Percentiles rank a stretch among this genome's conserved stretches.
Evolutionary conservation across 2,113 vertebrate genomes (phyloP).

Genomic region (Pseudopipra pipra): DNA sequence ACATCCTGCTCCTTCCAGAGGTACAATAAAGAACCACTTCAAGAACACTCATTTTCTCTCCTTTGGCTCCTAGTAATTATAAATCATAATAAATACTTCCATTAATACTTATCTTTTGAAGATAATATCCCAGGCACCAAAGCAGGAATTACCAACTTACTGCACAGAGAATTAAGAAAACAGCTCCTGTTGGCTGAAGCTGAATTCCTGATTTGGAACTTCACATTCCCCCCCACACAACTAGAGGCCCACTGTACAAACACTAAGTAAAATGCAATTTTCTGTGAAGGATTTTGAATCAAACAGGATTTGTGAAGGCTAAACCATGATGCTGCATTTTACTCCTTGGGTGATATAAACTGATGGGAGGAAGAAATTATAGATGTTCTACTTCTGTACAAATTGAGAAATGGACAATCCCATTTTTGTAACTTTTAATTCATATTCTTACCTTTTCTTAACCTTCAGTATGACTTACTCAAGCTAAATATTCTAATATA

Average conservation of each 20-base stretch:
- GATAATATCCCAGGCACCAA: background rate
- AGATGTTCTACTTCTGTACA: background rate
- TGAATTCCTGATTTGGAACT: background rate
- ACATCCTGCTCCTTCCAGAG: background rate
- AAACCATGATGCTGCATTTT: background rate
- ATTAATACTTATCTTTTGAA: background rate
- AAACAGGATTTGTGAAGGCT: background rate
- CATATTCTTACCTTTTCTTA: background rate
- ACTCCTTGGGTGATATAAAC: background rate
- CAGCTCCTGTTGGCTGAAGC: background rate
- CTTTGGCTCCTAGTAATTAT: background rate
- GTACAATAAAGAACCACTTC: background rate
- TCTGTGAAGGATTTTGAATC: background rate
- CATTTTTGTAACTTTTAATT: background rate
- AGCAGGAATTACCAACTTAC: background rate
- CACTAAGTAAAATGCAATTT: background rate
- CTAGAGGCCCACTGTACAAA: background rate
- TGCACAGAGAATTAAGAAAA: background rate
- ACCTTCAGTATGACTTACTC: background rate
- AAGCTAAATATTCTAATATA: background rate
- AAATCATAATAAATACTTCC: background rate
- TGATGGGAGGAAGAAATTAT: fast-evolving
- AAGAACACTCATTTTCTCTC: background rate
- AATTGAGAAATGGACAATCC: background rate
- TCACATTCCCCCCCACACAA: background rate